These are phyloP conservation scores for Salticus scenicus DNA, from an alignment of 2,888 invertebrate species.

Conservation along the genomic window DNA sequence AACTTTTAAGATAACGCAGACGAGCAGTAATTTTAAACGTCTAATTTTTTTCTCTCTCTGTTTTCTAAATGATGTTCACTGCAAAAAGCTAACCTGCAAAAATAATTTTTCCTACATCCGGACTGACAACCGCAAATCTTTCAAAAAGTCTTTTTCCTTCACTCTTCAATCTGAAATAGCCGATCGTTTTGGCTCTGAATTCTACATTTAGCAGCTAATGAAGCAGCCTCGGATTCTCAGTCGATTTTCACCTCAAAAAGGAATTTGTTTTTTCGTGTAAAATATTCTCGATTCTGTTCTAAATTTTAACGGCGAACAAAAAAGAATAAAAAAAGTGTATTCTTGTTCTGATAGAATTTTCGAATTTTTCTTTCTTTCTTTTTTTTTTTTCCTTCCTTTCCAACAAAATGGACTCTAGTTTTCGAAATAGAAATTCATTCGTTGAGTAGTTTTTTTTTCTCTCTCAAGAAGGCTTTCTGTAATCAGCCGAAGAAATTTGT, in stretches of 20 bases:
- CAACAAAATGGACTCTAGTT: no score
- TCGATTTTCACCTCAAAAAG: not conserved
- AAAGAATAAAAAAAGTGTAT: not conserved
- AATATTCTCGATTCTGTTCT: not conserved
- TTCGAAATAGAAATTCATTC: not conserved
- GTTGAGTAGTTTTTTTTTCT: not conserved
- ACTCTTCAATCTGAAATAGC: not conserved
- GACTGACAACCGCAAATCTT: not conserved
- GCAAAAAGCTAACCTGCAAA: not conserved
- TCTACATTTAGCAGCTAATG: constrained; percentile 11
- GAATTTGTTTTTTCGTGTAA: not conserved
- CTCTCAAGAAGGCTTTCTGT: not conserved
- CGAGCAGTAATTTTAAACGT: no score
- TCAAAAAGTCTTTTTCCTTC: not conserved
- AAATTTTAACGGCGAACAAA: not conserved
- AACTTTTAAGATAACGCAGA: no score
- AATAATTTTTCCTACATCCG: not conserved
- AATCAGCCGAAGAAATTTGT: not conserved
- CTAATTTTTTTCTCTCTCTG: no score
- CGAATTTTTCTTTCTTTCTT: not conserved
- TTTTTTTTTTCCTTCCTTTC: not conserved
- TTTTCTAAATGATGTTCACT: not conserved
- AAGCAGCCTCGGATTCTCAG: not conserved
- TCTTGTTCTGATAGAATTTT: not conserved
- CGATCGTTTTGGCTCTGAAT: not conserved